Conservation (phyloP, 2,888 invertebrate species). For the Yponomeuta cagnagella region DNA sequence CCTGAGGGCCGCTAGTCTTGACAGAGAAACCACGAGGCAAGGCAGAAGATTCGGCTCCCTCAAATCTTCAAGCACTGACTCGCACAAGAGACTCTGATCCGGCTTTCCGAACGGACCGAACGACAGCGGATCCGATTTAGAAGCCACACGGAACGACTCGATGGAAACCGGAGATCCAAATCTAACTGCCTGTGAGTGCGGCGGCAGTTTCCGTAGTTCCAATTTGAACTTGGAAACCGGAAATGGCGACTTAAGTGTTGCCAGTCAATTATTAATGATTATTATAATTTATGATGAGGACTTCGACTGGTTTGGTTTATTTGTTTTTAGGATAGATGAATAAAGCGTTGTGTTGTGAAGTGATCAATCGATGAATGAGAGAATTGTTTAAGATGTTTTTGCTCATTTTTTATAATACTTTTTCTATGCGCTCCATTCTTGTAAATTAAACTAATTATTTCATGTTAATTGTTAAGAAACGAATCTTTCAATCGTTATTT, state of each 20-base stretch:
- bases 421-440: conserved; percentile 8
- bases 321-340: conserved; percentile 36
- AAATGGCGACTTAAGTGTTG: conserved; percentile 23
- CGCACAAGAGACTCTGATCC: conserved; percentile 72
- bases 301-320: conserved; percentile 40
- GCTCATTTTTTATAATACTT: neutral
- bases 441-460: neutral
- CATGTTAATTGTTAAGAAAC: neutral
- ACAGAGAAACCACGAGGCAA: conserved; percentile 43
- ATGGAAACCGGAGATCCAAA: neutral
- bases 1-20: conserved; percentile 66
- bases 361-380: conserved; percentile 13
- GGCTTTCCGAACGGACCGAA: conserved; percentile 39
- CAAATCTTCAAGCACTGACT: conserved; percentile 60
- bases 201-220: neutral
- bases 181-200: neutral
- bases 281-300: conserved; percentile 49
- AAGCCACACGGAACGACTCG: neutral
- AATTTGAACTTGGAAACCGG: conserved; percentile 7
- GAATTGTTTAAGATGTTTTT: neutral
- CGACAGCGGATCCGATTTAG: conserved; percentile 23
- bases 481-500: conserved; percentile 5
- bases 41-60: conserved; percentile 54
- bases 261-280: conserved; percentile 57
- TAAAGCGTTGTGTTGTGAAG: conserved; percentile 16